phyloP scores from a whole-genome alignment of 2,888 invertebrate species.

The Morpho helenor region DNA sequence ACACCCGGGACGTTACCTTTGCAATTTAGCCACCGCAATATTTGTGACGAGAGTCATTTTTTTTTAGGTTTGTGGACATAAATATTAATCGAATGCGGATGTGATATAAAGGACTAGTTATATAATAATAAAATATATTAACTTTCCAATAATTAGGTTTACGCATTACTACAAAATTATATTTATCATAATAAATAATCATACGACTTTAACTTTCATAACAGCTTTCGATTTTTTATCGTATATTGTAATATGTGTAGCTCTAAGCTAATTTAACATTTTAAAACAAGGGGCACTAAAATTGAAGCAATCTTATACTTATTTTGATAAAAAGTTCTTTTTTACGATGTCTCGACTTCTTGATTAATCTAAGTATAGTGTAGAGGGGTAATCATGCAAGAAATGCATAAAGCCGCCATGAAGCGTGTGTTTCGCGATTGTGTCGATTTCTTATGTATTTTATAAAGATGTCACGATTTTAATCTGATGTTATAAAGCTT shows the following conservation, averaged over 20 bases:
- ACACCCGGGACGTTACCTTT: constrained; percentile 56
- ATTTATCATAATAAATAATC: no score
- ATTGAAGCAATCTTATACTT: constrained; percentile 65
- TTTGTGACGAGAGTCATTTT: constrained; percentile 33
- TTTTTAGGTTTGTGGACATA: constrained; percentile 21
- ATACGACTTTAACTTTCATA: no score
- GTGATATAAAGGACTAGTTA: no score
- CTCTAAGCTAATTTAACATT: no score
- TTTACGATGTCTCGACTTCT: constrained; percentile 52
- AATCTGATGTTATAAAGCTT: constrained; percentile 15
- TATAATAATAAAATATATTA: no score
- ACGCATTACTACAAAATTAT: no score
- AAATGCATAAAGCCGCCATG: constrained; percentile 55
- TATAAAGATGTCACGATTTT: not conserved
- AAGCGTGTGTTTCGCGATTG: constrained; percentile 50
- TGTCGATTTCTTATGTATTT: constrained; percentile 29
- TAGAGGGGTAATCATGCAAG: constrained; percentile 62
- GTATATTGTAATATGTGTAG: no score
- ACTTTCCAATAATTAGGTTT: no score
- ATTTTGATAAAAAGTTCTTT: constrained; percentile 60
- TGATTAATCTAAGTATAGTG: constrained; percentile 52
- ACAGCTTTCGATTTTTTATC: no score
- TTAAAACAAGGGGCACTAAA: not conserved
- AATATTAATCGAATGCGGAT: no score
- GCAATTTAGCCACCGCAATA: constrained; percentile 51